These are phyloP conservation scores for Emydoidea blandingii DNA, from an alignment of 2,797 vertebrate genomes.

Conservation along the genomic window DNA sequence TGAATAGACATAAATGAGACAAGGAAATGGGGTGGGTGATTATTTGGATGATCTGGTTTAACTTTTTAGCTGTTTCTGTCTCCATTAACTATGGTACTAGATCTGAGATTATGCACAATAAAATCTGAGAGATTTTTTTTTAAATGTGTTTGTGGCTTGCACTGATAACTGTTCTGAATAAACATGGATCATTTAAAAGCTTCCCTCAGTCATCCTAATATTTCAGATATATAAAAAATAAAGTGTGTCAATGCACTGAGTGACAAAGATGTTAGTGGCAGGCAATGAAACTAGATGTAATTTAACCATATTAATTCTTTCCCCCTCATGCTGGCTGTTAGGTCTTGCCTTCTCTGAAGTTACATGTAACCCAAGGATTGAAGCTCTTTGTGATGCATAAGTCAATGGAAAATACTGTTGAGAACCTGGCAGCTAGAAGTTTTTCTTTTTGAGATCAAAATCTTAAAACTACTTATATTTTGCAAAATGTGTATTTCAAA, in stretches of 20 bases:
- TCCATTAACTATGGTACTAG: background rate
- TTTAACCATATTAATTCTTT: background rate
- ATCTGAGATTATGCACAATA: background rate
- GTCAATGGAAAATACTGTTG: accelerated
- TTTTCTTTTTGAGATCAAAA: background rate
- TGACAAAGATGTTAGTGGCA: background rate
- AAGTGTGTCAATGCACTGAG: background rate
- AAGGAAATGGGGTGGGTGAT: accelerated
- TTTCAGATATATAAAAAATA: background rate
- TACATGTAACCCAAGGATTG: background rate
- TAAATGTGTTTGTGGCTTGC: background rate
- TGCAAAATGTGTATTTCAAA: background rate
- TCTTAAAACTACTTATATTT: background rate
- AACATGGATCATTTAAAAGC: background rate
- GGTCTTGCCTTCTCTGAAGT: background rate
- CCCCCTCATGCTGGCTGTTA: background rate
- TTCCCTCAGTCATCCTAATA: background rate
- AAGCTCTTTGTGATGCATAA: background rate
- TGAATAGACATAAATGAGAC: background rate
- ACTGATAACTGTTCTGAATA: background rate
- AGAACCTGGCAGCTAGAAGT: background rate
- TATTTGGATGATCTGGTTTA: background rate
- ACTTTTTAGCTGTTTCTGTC: background rate
- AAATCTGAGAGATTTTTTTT: background rate
- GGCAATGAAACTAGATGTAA: background rate